A percentile compares a stretch with the other conserved stretches of the same genome.
Conservation (phyloP, 2,797 vertebrate species). For the Acanthornis magna region DNA sequence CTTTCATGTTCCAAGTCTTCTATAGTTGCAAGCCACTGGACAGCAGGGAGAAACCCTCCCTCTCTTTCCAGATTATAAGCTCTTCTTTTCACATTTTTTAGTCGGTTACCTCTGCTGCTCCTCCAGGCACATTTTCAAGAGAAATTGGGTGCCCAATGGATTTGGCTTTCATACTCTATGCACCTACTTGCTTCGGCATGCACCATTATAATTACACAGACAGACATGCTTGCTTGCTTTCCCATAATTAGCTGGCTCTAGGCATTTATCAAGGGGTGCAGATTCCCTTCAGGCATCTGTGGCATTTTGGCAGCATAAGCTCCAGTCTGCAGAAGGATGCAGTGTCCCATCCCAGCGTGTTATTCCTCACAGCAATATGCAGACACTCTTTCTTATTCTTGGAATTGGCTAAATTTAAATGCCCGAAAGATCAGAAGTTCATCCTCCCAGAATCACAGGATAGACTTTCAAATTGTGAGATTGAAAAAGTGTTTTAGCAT, state of each 20-base stretch:
- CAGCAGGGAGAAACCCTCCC: background rate
- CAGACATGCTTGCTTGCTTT: fast-evolving
- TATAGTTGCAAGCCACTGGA: background rate
- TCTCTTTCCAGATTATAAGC: background rate
- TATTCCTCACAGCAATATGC: background rate
- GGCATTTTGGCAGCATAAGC: background rate
- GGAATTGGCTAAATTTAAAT: background rate
- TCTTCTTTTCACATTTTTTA: background rate
- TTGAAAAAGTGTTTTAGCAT: background rate
- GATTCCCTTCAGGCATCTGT: background rate
- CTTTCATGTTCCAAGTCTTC: background rate
- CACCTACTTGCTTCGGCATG: background rate
- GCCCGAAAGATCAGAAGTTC: background rate
- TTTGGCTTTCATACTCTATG: background rate
- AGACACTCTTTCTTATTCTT: background rate
- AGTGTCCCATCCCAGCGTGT: background rate
- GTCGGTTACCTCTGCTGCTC: background rate
- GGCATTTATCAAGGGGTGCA: background rate
- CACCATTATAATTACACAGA: background rate
- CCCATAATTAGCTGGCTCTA: background rate
- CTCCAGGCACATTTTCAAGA: background rate
- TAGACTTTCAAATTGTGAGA: background rate
- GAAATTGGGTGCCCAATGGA: background rate
- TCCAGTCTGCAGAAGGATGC: background rate
- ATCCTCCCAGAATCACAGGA: background rate